Percentiles rank a stretch among this genome's conserved stretches.
These are phyloP conservation scores for Virgularia gustaviana DNA, from an alignment of 92 coral and sea anemone species.

Conservation along the genomic window DNA sequence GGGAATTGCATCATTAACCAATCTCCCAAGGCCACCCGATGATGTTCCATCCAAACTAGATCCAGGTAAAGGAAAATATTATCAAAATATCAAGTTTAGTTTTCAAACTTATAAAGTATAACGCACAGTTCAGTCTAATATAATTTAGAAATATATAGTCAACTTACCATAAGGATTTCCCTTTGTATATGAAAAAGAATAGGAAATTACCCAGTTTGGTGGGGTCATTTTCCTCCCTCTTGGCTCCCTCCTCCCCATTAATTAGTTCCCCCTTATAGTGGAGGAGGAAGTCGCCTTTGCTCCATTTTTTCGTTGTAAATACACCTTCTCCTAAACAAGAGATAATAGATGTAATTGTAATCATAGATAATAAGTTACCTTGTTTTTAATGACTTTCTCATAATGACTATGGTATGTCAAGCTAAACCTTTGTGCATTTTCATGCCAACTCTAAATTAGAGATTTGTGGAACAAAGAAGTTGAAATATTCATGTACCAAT, in stretches of 20 bases:
- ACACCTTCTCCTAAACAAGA: slow-evolving; percentile 19
- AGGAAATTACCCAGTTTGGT: slow-evolving; percentile 20
- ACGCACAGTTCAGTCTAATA: background rate
- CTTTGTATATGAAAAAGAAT: slow-evolving; percentile 12
- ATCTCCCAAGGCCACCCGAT: too few relatives aligned
- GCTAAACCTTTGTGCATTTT: too few relatives aligned
- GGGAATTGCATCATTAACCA: background rate
- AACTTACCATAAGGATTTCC: slow-evolving; percentile 19
- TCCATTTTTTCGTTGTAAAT: slow-evolving; percentile 6
- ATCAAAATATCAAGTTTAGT: background rate
- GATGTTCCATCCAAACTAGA: background rate
- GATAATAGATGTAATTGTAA: background rate
- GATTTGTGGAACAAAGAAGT: too few relatives aligned
- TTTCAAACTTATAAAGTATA: background rate
- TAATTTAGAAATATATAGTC: background rate
- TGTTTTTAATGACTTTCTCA: too few relatives aligned
- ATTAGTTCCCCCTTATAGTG: slow-evolving; percentile 19
- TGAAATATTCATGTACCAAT: too few relatives aligned
- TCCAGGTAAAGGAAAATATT: background rate
- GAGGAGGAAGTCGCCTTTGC: slow-evolving; percentile 15
- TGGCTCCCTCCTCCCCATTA: background rate
- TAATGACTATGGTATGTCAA: too few relatives aligned
- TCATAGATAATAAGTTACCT: too few relatives aligned
- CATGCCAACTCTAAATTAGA: too few relatives aligned
- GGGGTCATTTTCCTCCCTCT: slow-evolving; percentile 22